Evolutionary conservation across 2,113 vertebrate species (phyloP).

Genomic region (Corynorhinus townsendii): DNA sequence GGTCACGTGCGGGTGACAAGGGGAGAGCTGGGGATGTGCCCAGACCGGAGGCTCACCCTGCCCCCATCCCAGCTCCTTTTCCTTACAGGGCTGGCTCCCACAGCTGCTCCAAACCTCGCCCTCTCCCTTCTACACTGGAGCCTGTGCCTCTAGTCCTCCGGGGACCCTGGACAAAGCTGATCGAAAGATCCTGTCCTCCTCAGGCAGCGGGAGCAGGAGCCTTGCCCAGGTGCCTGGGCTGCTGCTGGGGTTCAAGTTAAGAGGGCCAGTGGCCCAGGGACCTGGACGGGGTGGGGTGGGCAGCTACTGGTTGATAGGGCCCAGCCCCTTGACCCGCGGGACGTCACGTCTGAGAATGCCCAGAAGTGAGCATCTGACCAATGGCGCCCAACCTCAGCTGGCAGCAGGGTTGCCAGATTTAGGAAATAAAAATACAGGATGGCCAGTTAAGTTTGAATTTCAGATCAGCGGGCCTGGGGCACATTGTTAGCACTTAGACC

Average conservation of each 20-base stretch:
- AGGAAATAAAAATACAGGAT: background rate
- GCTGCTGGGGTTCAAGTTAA: background rate
- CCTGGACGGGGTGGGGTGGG: background rate
- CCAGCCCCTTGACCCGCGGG: too few species aligned
- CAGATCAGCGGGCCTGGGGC: too few species aligned
- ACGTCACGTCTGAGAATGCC: accelerated
- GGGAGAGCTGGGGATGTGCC: background rate
- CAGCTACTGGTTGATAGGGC: background rate
- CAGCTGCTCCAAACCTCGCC: background rate
- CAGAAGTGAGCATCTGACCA: background rate
- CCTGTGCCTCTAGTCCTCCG: accelerated
- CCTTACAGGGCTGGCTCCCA: too few species aligned
- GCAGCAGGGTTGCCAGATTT: background rate
- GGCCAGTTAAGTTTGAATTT: too few species aligned
- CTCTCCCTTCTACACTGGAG: background rate
- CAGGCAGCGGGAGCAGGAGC: background rate
- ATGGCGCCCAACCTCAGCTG: background rate
- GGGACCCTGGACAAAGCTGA: background rate
- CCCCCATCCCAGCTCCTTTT: background rate
- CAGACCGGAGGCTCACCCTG: background rate
- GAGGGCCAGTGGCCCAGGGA: background rate
- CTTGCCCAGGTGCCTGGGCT: background rate
- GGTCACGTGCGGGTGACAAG: background rate
- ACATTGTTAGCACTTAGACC: too few species aligned
- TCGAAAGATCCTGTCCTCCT: accelerated